These are phyloP conservation scores for Rhabditophanes sp. DNA, from an alignment of 2,888 invertebrate genomes.

Conservation along the genomic window DNA sequence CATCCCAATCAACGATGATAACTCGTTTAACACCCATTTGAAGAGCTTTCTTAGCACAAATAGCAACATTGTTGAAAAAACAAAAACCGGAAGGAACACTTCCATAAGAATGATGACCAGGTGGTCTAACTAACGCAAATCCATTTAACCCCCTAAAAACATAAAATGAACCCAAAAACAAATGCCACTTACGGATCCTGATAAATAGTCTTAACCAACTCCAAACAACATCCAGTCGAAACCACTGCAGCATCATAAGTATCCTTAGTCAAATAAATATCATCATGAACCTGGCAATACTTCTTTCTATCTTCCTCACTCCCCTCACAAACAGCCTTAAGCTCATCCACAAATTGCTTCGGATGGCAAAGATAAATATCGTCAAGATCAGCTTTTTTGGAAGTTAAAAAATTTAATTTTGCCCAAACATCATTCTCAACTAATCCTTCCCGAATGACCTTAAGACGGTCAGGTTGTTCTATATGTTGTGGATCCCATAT, in stretches of 20 bases:
- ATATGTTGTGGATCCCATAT: conserved; percentile 34
- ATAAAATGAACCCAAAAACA: conserved; percentile 1
- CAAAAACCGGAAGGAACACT: conserved; percentile 67
- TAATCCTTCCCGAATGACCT: conserved; percentile 13
- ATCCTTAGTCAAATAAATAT: conserved; percentile 30
- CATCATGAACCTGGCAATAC: conserved; percentile 24
- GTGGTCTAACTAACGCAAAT: conserved; percentile 26
- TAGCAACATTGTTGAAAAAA: conserved; percentile 91
- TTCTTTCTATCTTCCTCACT: conserved; percentile 18
- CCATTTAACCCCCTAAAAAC: conserved; percentile 11
- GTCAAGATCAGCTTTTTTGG: not conserved
- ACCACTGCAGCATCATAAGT: conserved; percentile 22
- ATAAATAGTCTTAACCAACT: conserved; percentile 11
- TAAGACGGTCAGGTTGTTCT: conserved; percentile 27
- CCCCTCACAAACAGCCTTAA: conserved; percentile 4
- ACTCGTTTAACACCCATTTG: conserved; percentile 50
- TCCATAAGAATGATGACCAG: conserved; percentile 64
- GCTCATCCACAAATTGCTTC: conserved; percentile 2
- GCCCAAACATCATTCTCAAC: conserved; percentile 2
- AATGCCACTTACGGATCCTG: conserved; percentile 8
- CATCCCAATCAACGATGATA: conserved; percentile 82
- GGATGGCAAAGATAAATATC: conserved; percentile 4
- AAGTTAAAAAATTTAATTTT: not conserved
- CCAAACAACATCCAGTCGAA: conserved; percentile 24
- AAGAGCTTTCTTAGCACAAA: conserved; percentile 58